These are phyloP conservation scores for Drosophila barbarae DNA, from an alignment of 2,888 invertebrate species.

Conservation along the genomic window DNA sequence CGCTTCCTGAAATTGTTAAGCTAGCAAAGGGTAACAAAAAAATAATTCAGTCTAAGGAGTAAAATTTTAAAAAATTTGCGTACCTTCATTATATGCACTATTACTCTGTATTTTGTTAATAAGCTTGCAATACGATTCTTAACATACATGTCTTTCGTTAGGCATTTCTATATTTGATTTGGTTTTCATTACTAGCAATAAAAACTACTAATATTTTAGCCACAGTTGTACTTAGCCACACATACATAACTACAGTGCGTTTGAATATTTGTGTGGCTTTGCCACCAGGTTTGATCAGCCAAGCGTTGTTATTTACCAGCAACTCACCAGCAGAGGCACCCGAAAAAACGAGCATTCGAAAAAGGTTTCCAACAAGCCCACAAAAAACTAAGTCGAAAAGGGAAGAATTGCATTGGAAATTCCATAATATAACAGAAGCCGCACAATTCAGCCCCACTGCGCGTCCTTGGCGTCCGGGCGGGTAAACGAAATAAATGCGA, in stretches of 20 bases:
- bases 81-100: background rate
- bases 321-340: conserved; percentile 2
- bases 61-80: background rate
- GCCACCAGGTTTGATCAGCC: conserved; percentile 21
- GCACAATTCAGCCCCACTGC: background rate
- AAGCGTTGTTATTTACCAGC: conserved; percentile 41
- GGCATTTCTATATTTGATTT: background rate
- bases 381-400: conserved; percentile 17
- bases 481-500: conserved; percentile 35
- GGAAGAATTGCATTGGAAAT: conserved; percentile 23
- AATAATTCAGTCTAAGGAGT: too few species aligned
- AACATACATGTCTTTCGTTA: background rate
- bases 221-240: background rate
- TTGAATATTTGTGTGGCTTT: conserved; percentile 15
- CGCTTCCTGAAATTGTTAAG: background rate
- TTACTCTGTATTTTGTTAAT: background rate
- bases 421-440: conserved; percentile 17
- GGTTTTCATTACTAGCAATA: background rate
- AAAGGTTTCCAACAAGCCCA: conserved; percentile 3
- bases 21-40: too few species aligned
- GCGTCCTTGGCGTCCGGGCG: conserved; percentile 6
- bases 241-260: background rate
- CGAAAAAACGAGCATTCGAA: conserved; percentile 2
- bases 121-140: background rate
- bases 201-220: background rate